Conservation (phyloP, 2,888 invertebrate genomes). For the Clusia tigrina region DNA sequence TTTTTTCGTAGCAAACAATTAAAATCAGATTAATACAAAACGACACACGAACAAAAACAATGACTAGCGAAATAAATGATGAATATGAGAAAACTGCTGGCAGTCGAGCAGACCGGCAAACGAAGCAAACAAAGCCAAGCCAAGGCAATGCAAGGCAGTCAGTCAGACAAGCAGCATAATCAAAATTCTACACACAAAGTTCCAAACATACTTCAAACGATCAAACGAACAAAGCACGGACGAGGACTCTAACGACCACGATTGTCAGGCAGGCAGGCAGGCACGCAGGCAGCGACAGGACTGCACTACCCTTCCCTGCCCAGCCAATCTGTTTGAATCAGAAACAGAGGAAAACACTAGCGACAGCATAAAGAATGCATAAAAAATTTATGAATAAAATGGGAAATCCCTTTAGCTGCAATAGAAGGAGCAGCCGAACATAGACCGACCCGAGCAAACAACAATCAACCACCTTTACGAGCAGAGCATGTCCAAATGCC, state of each 20-base stretch:
- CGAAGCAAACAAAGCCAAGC: no score
- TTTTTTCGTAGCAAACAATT: conserved; percentile 43
- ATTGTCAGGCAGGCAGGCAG: no score
- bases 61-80: no score
- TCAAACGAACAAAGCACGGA: conserved; percentile 5
- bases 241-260: conserved; percentile 16
- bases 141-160: no score
- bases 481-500: background rate
- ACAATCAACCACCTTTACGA: conserved; percentile 15
- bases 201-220: no score
- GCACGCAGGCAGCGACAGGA: no score
- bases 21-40: conserved; percentile 41
- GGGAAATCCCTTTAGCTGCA: conserved; percentile 8
- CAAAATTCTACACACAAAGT: no score
- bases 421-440: conserved; percentile 5
- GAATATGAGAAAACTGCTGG: no score
- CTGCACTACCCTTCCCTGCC: no score
- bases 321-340: conserved; percentile 1
- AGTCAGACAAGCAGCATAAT: no score
- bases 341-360: conserved; percentile 3
- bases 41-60: background rate
- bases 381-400: conserved; percentile 14
- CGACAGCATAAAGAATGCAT: background rate
- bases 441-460: background rate
- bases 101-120: conserved; percentile 4